Evolutionary conservation across 1,140 invertebrate genomes (phyloP).

Genomic region (Drosophila auraria): DNA sequence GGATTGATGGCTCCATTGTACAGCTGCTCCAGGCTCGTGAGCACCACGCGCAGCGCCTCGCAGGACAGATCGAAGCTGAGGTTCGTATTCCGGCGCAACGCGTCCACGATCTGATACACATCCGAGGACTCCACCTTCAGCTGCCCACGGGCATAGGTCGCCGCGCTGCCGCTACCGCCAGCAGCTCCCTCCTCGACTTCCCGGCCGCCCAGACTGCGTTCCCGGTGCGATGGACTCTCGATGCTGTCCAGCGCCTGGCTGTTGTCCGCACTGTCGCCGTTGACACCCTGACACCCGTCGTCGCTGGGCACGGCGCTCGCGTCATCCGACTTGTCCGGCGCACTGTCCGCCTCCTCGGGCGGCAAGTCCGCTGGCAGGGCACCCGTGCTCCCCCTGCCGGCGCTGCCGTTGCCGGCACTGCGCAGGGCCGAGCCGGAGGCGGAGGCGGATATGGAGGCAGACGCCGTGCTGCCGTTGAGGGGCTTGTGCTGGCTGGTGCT

Average conservation of each 20-base stretch:
- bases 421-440: slow-evolving; percentile 28
- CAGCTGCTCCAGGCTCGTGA: slow-evolving; percentile 88
- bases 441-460: slow-evolving; percentile 47
- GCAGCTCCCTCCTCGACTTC: slow-evolving; percentile 16
- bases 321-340: slow-evolving; percentile 68
- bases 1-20: slow-evolving; percentile 87
- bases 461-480: slow-evolving; percentile 53
- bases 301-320: slow-evolving; percentile 65
- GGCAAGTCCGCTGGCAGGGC: slow-evolving; percentile 1
- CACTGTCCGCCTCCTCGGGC: slow-evolving; percentile 56
- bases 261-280: slow-evolving; percentile 65
- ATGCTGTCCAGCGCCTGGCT: slow-evolving; percentile 82
- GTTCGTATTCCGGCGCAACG: slow-evolving; percentile 92
- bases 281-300: slow-evolving; percentile 54
- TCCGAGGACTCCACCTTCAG: slow-evolving; percentile 81
- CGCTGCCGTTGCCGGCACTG: slow-evolving; percentile 10
- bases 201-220: slow-evolving; percentile 6
- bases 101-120: slow-evolving; percentile 91
- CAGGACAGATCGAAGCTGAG: slow-evolving; percentile 95
- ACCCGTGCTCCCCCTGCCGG: slow-evolving; percentile 20
- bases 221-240: slow-evolving; percentile 71
- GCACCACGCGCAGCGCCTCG: slow-evolving; percentile 92
- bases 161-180: not conserved
- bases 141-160: slow-evolving; percentile 29
- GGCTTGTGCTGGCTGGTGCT: slow-evolving; percentile 60